Conservation (phyloP, 2,113 vertebrate genomes). For the Pimephales promelas region DNA sequence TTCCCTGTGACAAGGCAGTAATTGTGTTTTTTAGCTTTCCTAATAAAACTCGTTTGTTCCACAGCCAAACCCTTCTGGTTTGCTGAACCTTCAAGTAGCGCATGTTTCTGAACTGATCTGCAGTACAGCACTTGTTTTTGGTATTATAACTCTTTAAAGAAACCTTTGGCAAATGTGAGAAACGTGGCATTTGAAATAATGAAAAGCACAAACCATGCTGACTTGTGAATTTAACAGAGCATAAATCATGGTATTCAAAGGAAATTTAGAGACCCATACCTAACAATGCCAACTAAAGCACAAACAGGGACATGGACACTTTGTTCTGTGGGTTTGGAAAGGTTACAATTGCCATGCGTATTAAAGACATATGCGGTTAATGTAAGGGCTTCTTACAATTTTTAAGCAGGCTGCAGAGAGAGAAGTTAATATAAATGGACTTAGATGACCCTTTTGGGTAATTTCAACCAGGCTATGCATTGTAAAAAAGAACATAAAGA, state of each 20-base stretch:
- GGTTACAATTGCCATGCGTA: constrained; percentile 7
- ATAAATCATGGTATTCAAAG: constrained; percentile 32
- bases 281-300: constrained; percentile 44
- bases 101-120: not conserved
- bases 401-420: constrained; percentile 27
- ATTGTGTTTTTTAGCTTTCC: constrained; percentile 14
- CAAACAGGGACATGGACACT: constrained; percentile 40
- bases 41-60: constrained; percentile 19
- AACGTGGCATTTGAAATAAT: constrained; percentile 28
- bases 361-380: constrained; percentile 38
- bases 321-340: constrained; percentile 22
- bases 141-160: constrained; percentile 2
- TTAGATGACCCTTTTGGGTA: not conserved
- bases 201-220: constrained; percentile 26
- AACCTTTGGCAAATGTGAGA: constrained; percentile 17
- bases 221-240: constrained; percentile 38
- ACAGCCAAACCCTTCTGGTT: constrained; percentile 28
- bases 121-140: not conserved
- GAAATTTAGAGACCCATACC: constrained; percentile 34
- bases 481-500: not conserved
- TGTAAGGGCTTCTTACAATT: constrained; percentile 27
- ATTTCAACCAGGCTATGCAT: not conserved
- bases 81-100: not conserved
- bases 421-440: not conserved
- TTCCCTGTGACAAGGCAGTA: constrained; percentile 11